Conservation (phyloP, 2,113 vertebrate genomes). For the Silurus glanis region DNA sequence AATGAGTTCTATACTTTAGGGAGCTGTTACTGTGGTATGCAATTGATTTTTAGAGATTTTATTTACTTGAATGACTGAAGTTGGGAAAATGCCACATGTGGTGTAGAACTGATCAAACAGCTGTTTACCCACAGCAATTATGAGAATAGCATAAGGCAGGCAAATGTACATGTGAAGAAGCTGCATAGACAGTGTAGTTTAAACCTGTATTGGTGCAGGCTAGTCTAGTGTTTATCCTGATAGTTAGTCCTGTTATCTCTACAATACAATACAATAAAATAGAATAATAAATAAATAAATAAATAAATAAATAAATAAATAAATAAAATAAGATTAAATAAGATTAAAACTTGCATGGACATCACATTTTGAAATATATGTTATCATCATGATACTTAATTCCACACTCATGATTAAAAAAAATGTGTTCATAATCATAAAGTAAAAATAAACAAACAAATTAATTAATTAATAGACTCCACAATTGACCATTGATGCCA, state of each 20-base stretch:
- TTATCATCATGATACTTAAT: neutral
- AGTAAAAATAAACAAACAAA: neutral
- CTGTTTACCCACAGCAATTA: constrained; percentile 10
- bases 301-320: too few relatives aligned
- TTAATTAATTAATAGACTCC: neutral
- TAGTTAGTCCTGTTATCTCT: neutral
- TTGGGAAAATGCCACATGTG: neutral
- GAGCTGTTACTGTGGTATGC: neutral
- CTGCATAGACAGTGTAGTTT: neutral
- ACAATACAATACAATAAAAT: too few relatives aligned
- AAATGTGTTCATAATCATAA: neutral
- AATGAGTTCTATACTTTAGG: neutral
- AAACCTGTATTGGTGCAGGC: neutral
- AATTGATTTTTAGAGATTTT: constrained; percentile 1
- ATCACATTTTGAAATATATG: too few relatives aligned
- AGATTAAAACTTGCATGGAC: too few relatives aligned
- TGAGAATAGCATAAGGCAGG: neutral
- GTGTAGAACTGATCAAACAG: constrained; percentile 33
- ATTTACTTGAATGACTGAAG: constrained; percentile 6
- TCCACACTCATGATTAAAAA: neutral
- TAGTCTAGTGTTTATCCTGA: neutral
- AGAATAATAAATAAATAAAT: too few relatives aligned
- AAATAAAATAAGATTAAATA: too few relatives aligned
- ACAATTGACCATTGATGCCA: neutral
- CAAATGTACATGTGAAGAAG: neutral